Percentiles rank a stretch among this genome's conserved stretches.
Evolutionary conservation across 1,140 invertebrate species (phyloP).

Genomic region (Pachyrhynchus sulphureomaculatus): DNA sequence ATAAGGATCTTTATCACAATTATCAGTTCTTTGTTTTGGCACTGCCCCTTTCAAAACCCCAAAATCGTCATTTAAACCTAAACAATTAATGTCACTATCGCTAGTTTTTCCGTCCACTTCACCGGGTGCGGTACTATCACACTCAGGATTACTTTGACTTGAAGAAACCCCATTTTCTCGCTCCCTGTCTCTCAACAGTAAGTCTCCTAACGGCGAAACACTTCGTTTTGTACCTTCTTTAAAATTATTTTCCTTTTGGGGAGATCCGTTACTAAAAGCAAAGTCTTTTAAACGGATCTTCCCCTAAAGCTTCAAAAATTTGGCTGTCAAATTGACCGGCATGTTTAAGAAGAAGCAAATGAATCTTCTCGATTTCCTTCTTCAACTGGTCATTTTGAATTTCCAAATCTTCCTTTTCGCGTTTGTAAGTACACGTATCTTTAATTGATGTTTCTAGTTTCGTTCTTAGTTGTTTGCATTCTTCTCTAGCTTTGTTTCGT

Average conservation of each 20-base stretch:
- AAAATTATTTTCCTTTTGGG: conserved; percentile 43
- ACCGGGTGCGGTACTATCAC: conserved; percentile 44
- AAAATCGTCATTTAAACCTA: conserved; percentile 1
- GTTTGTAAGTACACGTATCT: conserved; percentile 72
- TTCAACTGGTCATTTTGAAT: conserved; percentile 77
- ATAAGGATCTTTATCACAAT: conserved; percentile 52
- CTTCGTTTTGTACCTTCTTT: conserved; percentile 19
- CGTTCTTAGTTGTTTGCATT: conserved; percentile 75
- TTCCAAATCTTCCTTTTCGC: conserved; percentile 79
- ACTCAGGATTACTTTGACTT: conserved; percentile 41
- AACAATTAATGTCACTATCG: conserved; percentile 25
- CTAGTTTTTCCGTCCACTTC: conserved; percentile 54
- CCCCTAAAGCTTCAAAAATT: conserved; percentile 53
- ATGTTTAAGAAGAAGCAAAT: conserved; percentile 67
- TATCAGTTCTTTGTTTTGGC: background rate
- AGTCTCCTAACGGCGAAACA: conserved; percentile 9
- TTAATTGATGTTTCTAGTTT: conserved; percentile 79
- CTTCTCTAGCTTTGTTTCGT: conserved; percentile 83
- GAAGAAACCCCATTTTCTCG: conserved; percentile 53
- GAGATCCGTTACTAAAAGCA: conserved; percentile 45
- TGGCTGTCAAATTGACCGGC: conserved; percentile 64
- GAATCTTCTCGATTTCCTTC: conserved; percentile 77
- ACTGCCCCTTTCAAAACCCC: conserved; percentile 47
- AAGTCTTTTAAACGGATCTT: conserved; percentile 52
- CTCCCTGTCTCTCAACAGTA: conserved; percentile 10